Conservation (phyloP, 2,888 invertebrate species). For the Rhagonycha fulva region DNA sequence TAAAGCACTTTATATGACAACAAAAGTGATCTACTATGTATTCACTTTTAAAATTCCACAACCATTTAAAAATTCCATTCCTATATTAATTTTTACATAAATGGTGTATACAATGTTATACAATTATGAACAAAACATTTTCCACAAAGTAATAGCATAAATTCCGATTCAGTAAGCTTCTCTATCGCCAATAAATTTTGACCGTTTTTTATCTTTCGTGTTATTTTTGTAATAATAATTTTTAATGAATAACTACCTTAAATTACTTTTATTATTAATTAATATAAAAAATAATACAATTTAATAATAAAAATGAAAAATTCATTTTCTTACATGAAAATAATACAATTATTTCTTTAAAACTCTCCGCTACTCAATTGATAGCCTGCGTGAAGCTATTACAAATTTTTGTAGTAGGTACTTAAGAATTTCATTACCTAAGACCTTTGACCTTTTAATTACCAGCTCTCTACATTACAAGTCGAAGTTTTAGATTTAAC, state of each 20-base stretch:
- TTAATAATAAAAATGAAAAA: background rate
- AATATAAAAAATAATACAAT: background rate
- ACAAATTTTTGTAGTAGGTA: background rate
- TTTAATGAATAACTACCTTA: background rate
- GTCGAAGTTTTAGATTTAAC: background rate
- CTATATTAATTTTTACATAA: slow-evolving; percentile 26
- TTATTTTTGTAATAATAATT: background rate
- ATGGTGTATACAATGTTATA: background rate
- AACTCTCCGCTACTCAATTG: background rate
- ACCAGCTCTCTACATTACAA: background rate
- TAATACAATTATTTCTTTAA: background rate
- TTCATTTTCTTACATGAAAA: background rate
- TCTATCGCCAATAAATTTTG: background rate
- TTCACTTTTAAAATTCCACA: slow-evolving; percentile 13
- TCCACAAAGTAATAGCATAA: background rate
- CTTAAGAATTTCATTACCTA: background rate
- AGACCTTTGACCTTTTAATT: background rate
- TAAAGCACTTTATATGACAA: slow-evolving; percentile 22
- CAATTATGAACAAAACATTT: background rate
- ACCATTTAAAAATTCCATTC: slow-evolving; percentile 26
- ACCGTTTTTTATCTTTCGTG: background rate
- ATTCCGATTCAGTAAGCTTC: background rate
- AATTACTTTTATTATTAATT: background rate
- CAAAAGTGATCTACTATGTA: slow-evolving; percentile 22
- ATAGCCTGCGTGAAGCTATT: background rate